phyloP scores from a whole-genome alignment of 2,888 invertebrate species.

The Cremastinae sp. region DNA sequence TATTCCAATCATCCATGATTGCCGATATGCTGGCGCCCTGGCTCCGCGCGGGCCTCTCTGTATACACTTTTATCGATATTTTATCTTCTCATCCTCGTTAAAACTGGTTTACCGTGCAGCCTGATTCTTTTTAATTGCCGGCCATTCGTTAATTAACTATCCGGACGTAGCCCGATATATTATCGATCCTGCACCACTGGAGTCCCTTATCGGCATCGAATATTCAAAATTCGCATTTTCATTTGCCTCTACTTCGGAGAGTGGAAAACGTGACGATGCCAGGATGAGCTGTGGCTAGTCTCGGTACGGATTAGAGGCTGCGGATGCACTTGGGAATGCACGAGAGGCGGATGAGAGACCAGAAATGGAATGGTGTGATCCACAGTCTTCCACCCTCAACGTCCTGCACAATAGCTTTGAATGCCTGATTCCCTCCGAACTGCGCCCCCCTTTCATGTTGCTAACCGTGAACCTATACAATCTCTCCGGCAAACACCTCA shows the following conservation, averaged over 20 bases:
- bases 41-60: no score
- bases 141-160: constrained; percentile 23
- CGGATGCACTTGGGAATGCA: constrained; percentile 56
- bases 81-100: constrained; percentile 1
- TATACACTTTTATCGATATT: neutral
- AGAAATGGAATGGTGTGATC: constrained; percentile 37
- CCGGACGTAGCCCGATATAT: neutral
- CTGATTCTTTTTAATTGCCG: neutral
- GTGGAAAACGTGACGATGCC: neutral
- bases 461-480: constrained; percentile 28
- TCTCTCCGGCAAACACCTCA: constrained; percentile 47
- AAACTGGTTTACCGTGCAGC: constrained; percentile 18
- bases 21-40: constrained; percentile 20
- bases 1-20: constrained; percentile 37
- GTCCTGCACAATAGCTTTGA: constrained; percentile 46
- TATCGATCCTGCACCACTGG: neutral
- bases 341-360: constrained; percentile 43
- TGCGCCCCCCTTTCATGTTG: neutral
- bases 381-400: constrained; percentile 5
- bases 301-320: constrained; percentile 47
- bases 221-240: constrained; percentile 8
- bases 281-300: constrained; percentile 42
- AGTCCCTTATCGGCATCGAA: neutral
- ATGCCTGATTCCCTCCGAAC: constrained; percentile 10
- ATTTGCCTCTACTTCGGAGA: neutral